These are phyloP conservation scores for Pheosia tremula DNA, from an alignment of 2,888 invertebrate species.

Conservation along the genomic window DNA sequence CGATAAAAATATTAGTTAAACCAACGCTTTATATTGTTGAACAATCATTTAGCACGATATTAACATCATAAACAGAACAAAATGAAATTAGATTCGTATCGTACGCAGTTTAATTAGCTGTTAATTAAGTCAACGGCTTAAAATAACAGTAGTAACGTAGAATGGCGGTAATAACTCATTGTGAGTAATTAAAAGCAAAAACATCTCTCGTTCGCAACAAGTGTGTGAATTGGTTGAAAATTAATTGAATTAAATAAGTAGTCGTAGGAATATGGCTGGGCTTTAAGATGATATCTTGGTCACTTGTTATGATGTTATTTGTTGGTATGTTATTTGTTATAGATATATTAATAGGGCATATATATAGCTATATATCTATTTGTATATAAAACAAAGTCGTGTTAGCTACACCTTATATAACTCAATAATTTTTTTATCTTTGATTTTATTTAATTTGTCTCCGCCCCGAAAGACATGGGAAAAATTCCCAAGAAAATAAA, in stretches of 20 bases:
- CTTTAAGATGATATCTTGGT: slow-evolving; percentile 14
- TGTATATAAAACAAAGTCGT: too few relatives aligned
- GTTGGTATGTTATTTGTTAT: background rate
- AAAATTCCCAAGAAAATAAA: too few relatives aligned
- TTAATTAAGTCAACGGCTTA: slow-evolving; percentile 59
- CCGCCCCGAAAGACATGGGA: too few relatives aligned
- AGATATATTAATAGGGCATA: background rate
- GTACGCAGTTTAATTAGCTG: slow-evolving; percentile 53
- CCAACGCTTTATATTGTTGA: slow-evolving; percentile 42
- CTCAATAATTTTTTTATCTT: too few relatives aligned
- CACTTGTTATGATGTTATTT: background rate
- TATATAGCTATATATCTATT: background rate
- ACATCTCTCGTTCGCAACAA: slow-evolving; percentile 41
- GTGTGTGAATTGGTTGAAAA: slow-evolving; percentile 44
- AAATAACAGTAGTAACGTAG: slow-evolving; percentile 47
- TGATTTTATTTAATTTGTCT: too few relatives aligned
- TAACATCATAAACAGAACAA: slow-evolving; percentile 35
- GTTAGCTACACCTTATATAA: too few relatives aligned
- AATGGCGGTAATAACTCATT: slow-evolving; percentile 44
- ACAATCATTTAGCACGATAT: slow-evolving; percentile 46
- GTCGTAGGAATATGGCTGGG: slow-evolving; percentile 32
- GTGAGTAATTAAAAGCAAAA: slow-evolving; percentile 42
- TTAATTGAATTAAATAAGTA: slow-evolving; percentile 42
- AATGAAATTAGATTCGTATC: slow-evolving; percentile 58
- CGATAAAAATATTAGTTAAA: slow-evolving; percentile 51